Evolutionary conservation across 2,797 vertebrate genomes (phyloP).

Genomic region (Onychomys leucogaster): DNA sequence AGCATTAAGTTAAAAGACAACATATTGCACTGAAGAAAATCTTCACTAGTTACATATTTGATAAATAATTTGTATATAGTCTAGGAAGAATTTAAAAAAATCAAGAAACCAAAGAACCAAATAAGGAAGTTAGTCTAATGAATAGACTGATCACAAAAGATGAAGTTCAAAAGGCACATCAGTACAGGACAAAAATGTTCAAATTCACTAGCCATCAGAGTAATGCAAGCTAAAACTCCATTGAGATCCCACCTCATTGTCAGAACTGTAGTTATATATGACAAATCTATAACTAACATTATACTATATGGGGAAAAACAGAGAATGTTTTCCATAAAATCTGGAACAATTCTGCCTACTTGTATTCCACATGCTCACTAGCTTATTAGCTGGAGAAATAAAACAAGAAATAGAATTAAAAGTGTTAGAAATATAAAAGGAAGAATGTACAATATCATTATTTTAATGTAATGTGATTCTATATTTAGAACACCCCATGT

Average conservation of each 20-base stretch:
- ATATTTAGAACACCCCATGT: neutral
- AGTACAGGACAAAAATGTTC: neutral
- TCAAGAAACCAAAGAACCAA: neutral
- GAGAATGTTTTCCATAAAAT: neutral
- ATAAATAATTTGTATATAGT: neutral
- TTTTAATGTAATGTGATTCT: neutral
- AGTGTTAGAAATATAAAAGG: neutral
- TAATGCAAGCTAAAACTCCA: constrained; percentile 51
- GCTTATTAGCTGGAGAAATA: neutral
- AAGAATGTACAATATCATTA: neutral
- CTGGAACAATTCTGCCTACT: neutral
- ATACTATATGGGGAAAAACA: no score
- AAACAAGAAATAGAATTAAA: neutral
- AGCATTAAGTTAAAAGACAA: neutral
- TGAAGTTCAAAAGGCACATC: neutral
- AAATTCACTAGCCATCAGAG: neutral
- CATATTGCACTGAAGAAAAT: neutral
- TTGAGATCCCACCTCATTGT: no score
- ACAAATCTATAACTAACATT: neutral
- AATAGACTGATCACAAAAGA: neutral
- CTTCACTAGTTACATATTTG: neutral
- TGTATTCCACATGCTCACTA: neutral
- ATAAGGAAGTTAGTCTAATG: neutral
- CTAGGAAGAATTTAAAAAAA: neutral
- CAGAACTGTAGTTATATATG: no score